Conservation (phyloP, 1,140 invertebrate genomes). For the Nephila pilipes region DNA sequence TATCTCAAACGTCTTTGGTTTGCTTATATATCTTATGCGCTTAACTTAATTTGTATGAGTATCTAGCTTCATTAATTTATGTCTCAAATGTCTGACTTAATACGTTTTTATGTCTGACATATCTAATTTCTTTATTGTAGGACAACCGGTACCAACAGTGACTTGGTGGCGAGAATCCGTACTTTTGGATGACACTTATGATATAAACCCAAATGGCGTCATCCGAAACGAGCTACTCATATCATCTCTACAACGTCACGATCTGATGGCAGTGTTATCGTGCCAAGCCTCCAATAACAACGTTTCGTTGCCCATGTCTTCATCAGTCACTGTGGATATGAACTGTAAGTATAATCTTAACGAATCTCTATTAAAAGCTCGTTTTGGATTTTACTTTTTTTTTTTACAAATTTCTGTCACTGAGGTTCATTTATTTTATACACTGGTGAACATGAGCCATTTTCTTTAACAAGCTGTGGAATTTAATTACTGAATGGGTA, state of each 20-base stretch:
- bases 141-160: slow-evolving; percentile 88
- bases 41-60: no score
- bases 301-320: slow-evolving; percentile 87
- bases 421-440: background rate
- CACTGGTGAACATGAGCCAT: background rate
- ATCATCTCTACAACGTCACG: slow-evolving; percentile 87
- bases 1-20: no score
- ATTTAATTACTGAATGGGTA: background rate
- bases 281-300: slow-evolving; percentile 93
- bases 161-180: slow-evolving; percentile 89
- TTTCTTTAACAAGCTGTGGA: background rate
- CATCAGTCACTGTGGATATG: slow-evolving; percentile 93
- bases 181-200: slow-evolving; percentile 85
- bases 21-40: no score
- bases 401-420: background rate
- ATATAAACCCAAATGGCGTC: slow-evolving; percentile 84
- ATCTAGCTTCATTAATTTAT: background rate
- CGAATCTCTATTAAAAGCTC: background rate
- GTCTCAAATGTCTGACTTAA: no score
- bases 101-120: background rate
- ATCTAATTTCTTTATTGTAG: slow-evolving; percentile 81
- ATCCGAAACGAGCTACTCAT: slow-evolving; percentile 88
- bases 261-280: slow-evolving; percentile 92
- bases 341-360: slow-evolving; percentile 87
- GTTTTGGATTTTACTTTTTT: background rate